Base-by-base conservation (phyloP, 2,113 vertebrate species). In the Chionis minor region DNA sequence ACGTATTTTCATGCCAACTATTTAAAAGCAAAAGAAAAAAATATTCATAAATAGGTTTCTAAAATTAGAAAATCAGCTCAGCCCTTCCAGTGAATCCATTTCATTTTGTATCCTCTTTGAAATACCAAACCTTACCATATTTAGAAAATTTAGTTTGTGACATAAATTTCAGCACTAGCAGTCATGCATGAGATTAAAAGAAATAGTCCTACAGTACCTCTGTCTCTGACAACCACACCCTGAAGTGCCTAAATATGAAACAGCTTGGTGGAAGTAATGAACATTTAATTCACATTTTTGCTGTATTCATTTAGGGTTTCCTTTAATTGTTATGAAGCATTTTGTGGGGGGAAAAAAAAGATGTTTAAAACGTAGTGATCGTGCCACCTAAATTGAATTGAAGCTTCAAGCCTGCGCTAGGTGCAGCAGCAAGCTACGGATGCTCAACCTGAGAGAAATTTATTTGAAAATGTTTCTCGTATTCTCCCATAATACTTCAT, bases 301-400 rank as follows among this genome's bases (percentile, higher is more conserved):
- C 24, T 80, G 27, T 61, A 19, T 80, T 86, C 33, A 81, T 49
- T 86, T 80, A 44, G 22, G 3, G 6, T 65, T 94, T 80, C 24
- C 52, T 84, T 59, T 78, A 71, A 49, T 62, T 78, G 32, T 45
- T 81, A 23, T 3, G 10, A 74, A 92, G 49, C 9, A 10, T 13
- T 44, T 49, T 5, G 19, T 3, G 8, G 3, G 6, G 3, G 0
- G 1, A 1, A 44, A 2, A 1, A 52, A 2, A 11, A 6, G 3
- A 40, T 87, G 52, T 58, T 93, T 72, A 55, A 89, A 71, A 78
- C 7, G 2, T 40, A 28, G 14, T 32, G 28, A 38, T 81, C 28
- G 6, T 80, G 28, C 80, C 5, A 86, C 30, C 19, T 61, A 81
- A 74, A 81, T 6, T 51, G 42, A 66, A 26, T 14, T 62, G 47